Conservation (phyloP, 2,113 vertebrate species). For the Gobio gobio region DNA sequence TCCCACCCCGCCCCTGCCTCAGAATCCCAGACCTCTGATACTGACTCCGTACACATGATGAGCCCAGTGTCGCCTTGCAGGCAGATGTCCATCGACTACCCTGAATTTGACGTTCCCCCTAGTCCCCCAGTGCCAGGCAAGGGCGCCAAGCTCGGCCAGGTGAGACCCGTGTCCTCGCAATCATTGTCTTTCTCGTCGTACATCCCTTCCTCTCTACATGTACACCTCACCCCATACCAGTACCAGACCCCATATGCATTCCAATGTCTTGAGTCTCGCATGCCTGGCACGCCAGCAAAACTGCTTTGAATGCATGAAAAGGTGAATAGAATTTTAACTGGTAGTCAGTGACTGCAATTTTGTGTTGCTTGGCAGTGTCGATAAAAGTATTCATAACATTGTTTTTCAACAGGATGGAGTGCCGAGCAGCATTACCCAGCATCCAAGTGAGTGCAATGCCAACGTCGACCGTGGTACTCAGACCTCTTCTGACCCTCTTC, state of each 20-base stretch:
- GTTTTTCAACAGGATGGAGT: slow-evolving; percentile 50
- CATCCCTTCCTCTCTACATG: slow-evolving; percentile 40
- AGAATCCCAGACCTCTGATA: slow-evolving; percentile 67
- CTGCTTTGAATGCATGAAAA: slow-evolving; percentile 61
- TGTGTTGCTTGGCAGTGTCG: background rate
- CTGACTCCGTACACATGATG: slow-evolving; percentile 67
- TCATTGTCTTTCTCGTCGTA: slow-evolving; percentile 51
- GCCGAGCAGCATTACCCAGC: slow-evolving; percentile 8
- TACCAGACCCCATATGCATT: slow-evolving; percentile 45
- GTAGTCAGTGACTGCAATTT: background rate
- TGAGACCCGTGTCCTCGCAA: slow-evolving; percentile 65
- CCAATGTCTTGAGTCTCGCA: slow-evolving; percentile 60
- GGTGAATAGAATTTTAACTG: slow-evolving; percentile 57
- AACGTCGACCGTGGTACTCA: slow-evolving; percentile 72
- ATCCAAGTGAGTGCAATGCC: slow-evolving; percentile 44
- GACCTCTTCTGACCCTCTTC: slow-evolving; percentile 65
- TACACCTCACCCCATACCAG: slow-evolving; percentile 48
- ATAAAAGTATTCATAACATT: slow-evolving; percentile 2
- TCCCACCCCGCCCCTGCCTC: slow-evolving; percentile 47
- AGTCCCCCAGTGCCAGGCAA: slow-evolving; percentile 69
- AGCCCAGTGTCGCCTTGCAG: slow-evolving; percentile 81
- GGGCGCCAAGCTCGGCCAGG: slow-evolving; percentile 76
- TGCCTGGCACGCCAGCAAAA: slow-evolving; percentile 60
- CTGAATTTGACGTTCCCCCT: slow-evolving; percentile 76
- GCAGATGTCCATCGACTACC: slow-evolving; percentile 91